Evolutionary conservation across 1,140 invertebrate species (phyloP).

Genomic region (Chymomyza costata): DNA sequence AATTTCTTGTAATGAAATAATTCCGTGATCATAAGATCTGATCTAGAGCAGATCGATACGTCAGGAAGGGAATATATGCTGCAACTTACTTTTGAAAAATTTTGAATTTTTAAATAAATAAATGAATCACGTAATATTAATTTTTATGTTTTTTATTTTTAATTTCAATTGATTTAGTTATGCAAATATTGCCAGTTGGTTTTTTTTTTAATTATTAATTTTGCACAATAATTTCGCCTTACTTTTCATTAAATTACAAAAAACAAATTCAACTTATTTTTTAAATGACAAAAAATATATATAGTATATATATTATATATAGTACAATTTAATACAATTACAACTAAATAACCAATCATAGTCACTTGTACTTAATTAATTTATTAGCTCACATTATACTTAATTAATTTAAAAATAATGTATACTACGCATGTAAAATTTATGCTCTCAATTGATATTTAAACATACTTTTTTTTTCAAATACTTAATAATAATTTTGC

Average conservation of each 20-base stretch:
- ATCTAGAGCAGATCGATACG: too few relatives aligned
- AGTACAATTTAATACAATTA: slow-evolving; percentile 58
- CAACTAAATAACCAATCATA: slow-evolving; percentile 70
- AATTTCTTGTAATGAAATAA: too few relatives aligned
- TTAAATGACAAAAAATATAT: slow-evolving; percentile 35
- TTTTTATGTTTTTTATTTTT: slow-evolving; percentile 45
- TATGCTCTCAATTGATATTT: too few relatives aligned
- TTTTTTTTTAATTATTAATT: slow-evolving; percentile 42
- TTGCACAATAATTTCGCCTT: slow-evolving; percentile 24
- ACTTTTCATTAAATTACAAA: slow-evolving; percentile 17
- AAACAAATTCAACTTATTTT: slow-evolving; percentile 42
- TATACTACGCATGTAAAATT: slow-evolving; percentile 48
- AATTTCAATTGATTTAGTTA: slow-evolving; percentile 34
- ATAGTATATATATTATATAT: too few relatives aligned
- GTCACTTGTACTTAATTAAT: too few relatives aligned
- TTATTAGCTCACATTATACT: too few relatives aligned
- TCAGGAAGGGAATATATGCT: too few relatives aligned
- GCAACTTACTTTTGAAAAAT: slow-evolving; percentile 12
- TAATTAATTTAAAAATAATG: too few relatives aligned
- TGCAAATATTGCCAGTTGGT: slow-evolving; percentile 61
- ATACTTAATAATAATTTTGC: slow-evolving; percentile 20
- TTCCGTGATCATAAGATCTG: too few relatives aligned
- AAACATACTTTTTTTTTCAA: too few relatives aligned
- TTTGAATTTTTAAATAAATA: too few relatives aligned
- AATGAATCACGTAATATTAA: too few relatives aligned